phyloP scores from a whole-genome alignment of 2,888 invertebrate genomes.

The Ctena decussata region DNA sequence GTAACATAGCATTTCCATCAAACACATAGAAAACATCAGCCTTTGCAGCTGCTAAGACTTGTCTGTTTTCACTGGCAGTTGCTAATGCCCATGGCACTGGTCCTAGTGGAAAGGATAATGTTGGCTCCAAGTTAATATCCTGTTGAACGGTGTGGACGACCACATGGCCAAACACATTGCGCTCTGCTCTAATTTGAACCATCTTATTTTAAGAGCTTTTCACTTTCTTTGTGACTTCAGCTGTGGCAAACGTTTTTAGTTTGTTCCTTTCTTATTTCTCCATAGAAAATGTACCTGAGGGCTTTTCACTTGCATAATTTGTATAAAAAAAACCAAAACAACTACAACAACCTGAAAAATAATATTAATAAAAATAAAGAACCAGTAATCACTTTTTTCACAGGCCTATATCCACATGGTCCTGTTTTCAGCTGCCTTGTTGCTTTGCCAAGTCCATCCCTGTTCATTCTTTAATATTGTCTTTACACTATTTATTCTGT shows the following conservation, averaged over 20 bases:
- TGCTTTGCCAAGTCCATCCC: too few relatives aligned
- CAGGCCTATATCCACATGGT: too few relatives aligned
- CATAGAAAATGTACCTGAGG: too few relatives aligned
- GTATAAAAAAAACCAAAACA: too few relatives aligned
- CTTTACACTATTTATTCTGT: too few relatives aligned
- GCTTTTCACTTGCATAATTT: too few relatives aligned
- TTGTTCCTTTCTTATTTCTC: constrained; percentile 34
- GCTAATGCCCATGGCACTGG: constrained; percentile 15
- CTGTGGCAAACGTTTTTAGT: constrained; percentile 48
- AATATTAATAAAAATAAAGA: too few relatives aligned
- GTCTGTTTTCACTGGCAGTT: constrained; percentile 24
- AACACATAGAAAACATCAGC: not conserved
- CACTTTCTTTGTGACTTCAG: constrained; percentile 6
- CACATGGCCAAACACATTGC: constrained; percentile 20
- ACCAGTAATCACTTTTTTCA: too few relatives aligned
- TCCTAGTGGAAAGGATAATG: not conserved
- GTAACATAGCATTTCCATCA: constrained; percentile 7
- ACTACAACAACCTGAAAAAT: too few relatives aligned
- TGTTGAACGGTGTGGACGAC: not conserved
- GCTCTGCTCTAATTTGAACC: constrained; percentile 49
- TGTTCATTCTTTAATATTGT: too few relatives aligned
- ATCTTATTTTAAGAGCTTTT: constrained; percentile 43
- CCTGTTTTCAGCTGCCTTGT: too few relatives aligned
- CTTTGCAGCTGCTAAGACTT: constrained; percentile 12
- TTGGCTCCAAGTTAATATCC: too few relatives aligned